A percentile compares a stretch with the other conserved stretches of the same genome.
phyloP scores from a whole-genome alignment of 2,888 invertebrate genomes.

The Mesorhabditis sp. region DNA sequence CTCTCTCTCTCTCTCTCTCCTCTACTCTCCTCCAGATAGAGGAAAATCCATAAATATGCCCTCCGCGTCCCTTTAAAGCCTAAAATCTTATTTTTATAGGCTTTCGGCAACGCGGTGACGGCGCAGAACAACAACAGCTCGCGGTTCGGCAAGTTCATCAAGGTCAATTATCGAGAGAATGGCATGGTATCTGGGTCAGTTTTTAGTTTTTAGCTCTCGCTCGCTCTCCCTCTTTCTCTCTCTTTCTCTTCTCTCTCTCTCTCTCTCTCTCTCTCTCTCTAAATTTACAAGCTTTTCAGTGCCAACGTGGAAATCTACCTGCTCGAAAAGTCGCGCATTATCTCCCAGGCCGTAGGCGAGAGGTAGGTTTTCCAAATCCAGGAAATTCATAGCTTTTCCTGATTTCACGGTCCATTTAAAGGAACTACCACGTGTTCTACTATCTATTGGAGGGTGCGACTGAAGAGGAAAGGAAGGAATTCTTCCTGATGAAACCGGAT shows the following conservation, averaged over 20 bases:
- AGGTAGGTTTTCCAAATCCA: slow-evolving; percentile 55
- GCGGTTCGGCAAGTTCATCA: slow-evolving; percentile 93
- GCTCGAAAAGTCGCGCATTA: slow-evolving; percentile 88
- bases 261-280: not conserved
- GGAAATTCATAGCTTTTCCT: not conserved
- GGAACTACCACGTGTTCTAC: slow-evolving; percentile 96
- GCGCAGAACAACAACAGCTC: slow-evolving; percentile 95
- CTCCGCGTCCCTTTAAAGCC: not conserved
- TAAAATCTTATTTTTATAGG: slow-evolving; percentile 62
- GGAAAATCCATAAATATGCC: no score
- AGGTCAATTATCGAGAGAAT: slow-evolving; percentile 94
- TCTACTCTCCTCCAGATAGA: no score
- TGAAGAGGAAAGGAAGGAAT: slow-evolving; percentile 75
- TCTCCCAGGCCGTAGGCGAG: slow-evolving; percentile 86
- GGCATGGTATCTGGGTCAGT: slow-evolving; percentile 91
- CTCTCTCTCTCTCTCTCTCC: no score
- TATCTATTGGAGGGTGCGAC: slow-evolving; percentile 85
- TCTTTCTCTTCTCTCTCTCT: not conserved
- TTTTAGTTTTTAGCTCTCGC: not conserved
- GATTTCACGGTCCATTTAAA: slow-evolving; percentile 22
- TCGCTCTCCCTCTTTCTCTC: not conserved
- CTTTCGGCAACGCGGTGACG: slow-evolving; percentile 97
- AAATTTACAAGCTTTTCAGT: slow-evolving; percentile 60
- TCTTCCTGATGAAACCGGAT: slow-evolving; percentile 78
- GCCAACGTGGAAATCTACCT: slow-evolving; percentile 94